Base-by-base conservation (phyloP, 2,113 vertebrate genomes). In the Sula dactylatra region DNA sequence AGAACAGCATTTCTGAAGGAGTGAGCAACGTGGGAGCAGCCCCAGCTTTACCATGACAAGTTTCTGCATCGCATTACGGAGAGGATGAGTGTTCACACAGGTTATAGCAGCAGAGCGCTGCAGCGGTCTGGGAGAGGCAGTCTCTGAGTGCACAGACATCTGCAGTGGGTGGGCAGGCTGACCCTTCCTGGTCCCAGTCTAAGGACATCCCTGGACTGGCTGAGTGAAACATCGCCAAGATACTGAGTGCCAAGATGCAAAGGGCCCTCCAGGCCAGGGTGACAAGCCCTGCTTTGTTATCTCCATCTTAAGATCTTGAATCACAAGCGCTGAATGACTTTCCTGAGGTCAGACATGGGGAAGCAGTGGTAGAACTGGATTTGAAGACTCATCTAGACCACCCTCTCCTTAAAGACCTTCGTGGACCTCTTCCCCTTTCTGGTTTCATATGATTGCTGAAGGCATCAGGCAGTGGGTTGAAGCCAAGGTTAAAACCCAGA, bases 1-100 rank as follows among this genome's bases (percentile, higher is more conserved):
- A 79, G 89, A 91, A 86, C 95, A 94, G 94, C 59, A 91, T 96
- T 94, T 94, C 86, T 31, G 93, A 86, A 74, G 96, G 95, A 94
- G 94, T 77, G 45, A 92, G 69, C 0, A 1, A 88, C 0, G 83
- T 87, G 93, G 95, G 89, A 95, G 80, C 85, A 92, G 82, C 70
- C 13, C 59, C 1, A 0, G 84, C 36, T 9, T 69, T 83, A 62
- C 54, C 64, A 32, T 10, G 5, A 29, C 80, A 77, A 47, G 45
- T 54, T 90, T 58, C 58, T 71, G 36, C 67, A 32, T 44, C 9
- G 0, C 47, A 9, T 55, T 54, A 6, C 10, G 12, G 67, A 86
- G 20, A 86, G 44, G 86, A 93, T 78, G 49, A 86, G 34, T 5
- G 24, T 25, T 81, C 69, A 31, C 50, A 22, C 16, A 0, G 1